These are phyloP conservation scores for Benthochromis sp. DNA, from an alignment of 2,113 vertebrate genomes.

Conservation along the genomic window DNA sequence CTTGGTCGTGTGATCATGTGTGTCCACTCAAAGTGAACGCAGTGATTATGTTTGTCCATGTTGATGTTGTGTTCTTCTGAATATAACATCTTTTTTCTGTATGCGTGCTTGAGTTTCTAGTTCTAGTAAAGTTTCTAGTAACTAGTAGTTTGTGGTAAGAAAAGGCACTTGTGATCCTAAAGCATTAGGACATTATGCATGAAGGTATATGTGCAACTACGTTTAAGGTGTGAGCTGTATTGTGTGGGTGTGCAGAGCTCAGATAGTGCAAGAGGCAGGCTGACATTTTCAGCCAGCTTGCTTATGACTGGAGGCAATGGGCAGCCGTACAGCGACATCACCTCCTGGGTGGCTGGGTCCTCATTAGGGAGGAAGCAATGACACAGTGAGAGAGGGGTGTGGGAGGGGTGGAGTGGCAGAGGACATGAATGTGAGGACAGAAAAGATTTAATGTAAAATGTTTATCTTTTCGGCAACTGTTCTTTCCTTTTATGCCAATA, in stretches of 20 bases:
- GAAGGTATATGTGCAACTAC: not conserved
- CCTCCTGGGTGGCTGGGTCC: conserved; percentile 32
- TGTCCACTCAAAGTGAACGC: not conserved
- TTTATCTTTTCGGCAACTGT: not conserved
- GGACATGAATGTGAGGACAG: not conserved
- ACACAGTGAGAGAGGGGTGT: not conserved
- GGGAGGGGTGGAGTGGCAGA: not conserved
- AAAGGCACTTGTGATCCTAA: not conserved
- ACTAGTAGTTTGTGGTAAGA: not conserved
- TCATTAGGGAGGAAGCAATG: conserved; percentile 43
- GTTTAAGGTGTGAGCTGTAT: not conserved
- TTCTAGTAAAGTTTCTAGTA: not conserved
- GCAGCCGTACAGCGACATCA: conserved; percentile 32
- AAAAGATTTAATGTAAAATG: not conserved
- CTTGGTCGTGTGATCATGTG: not conserved
- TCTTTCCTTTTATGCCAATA: not conserved
- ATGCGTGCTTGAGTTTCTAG: not conserved
- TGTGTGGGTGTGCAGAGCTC: not conserved
- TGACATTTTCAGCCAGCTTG: conserved; percentile 50
- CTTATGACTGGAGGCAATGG: conserved; percentile 35
- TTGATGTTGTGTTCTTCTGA: not conserved
- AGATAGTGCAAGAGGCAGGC: not conserved
- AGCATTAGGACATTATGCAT: not conserved
- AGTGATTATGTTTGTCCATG: not conserved
- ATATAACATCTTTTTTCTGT: not conserved